Conservation (phyloP, 2,888 invertebrate species). For the Apantesis nais region DNA sequence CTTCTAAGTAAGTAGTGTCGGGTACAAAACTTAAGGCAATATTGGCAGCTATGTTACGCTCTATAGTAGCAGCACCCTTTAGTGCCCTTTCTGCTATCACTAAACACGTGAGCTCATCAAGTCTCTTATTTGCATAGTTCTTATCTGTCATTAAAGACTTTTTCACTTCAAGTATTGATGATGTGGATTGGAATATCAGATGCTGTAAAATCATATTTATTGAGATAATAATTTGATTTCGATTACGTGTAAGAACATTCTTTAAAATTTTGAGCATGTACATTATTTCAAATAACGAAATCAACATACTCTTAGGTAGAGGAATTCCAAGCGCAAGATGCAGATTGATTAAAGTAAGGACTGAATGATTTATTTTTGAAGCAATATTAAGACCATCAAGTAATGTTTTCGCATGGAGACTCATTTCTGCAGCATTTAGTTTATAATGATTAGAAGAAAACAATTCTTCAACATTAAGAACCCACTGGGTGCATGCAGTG, state of each 20-base stretch:
- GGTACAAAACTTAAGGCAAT: conserved; percentile 89
- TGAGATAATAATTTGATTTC: conserved; percentile 89
- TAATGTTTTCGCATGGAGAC: conserved; percentile 71
- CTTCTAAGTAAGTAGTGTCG: conserved; percentile 86
- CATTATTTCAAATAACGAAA: conserved; percentile 91
- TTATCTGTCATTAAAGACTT: conserved; percentile 88
- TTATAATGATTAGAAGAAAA: conserved; percentile 70
- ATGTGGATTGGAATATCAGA: conserved; percentile 90
- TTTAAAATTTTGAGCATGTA: conserved; percentile 93
- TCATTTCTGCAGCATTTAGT: conserved; percentile 78
- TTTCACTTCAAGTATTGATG: conserved; percentile 88
- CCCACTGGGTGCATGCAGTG: conserved; percentile 69
- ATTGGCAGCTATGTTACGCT: conserved; percentile 88
- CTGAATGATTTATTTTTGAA: conserved; percentile 86
- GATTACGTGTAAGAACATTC: conserved; percentile 88
- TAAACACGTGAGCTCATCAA: conserved; percentile 90
- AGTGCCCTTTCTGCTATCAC: conserved; percentile 90
- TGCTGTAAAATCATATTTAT: conserved; percentile 92
- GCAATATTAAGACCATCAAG: conserved; percentile 88
- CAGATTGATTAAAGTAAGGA: conserved; percentile 86
- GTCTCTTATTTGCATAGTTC: conserved; percentile 87
- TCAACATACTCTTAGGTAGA: conserved; percentile 90
- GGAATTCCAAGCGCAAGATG: conserved; percentile 90
- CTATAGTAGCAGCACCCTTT: conserved; percentile 87
- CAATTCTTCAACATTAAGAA: conserved; percentile 68